These are phyloP conservation scores for Nephotettix cincticeps DNA, from an alignment of 1,140 invertebrate species.

Conservation along the genomic window DNA sequence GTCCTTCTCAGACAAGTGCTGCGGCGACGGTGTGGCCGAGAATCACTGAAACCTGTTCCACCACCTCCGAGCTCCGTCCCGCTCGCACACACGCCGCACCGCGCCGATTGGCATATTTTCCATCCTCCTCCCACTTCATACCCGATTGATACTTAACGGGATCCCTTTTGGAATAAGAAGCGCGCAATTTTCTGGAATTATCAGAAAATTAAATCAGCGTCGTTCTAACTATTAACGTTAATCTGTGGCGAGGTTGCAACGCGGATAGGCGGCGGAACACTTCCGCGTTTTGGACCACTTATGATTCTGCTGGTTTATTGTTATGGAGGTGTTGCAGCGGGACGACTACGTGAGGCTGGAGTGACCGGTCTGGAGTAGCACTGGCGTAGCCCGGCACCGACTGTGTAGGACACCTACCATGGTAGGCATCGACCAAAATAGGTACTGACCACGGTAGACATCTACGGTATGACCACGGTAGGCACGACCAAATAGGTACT, in stretches of 20 bases:
- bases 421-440: no score
- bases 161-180: neutral
- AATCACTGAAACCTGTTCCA: slow-evolving; percentile 25
- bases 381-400: no score
- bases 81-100: neutral
- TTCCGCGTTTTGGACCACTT: neutral
- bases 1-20: slow-evolving; percentile 17
- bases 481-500: no score
- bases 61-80: neutral
- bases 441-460: no score
- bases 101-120: slow-evolving; percentile 7
- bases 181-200: slow-evolving; percentile 15
- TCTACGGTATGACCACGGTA: no score
- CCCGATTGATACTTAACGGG: slow-evolving; percentile 16
- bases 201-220: slow-evolving; percentile 17
- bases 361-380: no score
- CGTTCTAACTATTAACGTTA: neutral
- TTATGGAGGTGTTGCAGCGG: no score
- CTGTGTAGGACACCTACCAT: no score
- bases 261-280: neutral
- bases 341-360: no score
- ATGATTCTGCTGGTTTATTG: no score
- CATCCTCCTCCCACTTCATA: neutral
- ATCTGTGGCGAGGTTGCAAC: neutral
- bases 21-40: slow-evolving; percentile 3